These are phyloP conservation scores for Brenthis hecate DNA, from an alignment of 2,888 invertebrate genomes.

Conservation along the genomic window DNA sequence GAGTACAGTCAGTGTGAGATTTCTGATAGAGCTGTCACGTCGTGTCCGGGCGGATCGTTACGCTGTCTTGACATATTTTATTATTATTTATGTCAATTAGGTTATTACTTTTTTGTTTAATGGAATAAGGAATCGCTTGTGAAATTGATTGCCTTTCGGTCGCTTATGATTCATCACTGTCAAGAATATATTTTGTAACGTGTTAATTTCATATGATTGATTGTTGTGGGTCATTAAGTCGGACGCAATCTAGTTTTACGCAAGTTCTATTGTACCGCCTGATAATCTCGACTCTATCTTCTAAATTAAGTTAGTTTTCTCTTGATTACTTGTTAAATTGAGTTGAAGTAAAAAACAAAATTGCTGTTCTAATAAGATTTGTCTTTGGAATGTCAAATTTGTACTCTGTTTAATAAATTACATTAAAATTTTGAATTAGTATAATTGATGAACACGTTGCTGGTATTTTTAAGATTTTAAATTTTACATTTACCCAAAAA, in stretches of 20 bases:
- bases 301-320: constrained; percentile 44
- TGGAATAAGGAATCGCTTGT: constrained; percentile 81
- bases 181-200: constrained; percentile 76
- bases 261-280: constrained; percentile 62
- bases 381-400: too few species aligned
- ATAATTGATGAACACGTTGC: too few species aligned
- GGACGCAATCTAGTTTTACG: constrained; percentile 75
- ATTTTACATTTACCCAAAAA: too few species aligned
- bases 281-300: constrained; percentile 47
- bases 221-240: constrained; percentile 71
- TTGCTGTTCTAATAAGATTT: background rate
- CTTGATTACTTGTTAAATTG: constrained; percentile 66
- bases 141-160: constrained; percentile 81
- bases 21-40: constrained; percentile 80
- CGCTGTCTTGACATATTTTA: constrained; percentile 81
- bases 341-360: constrained; percentile 6
- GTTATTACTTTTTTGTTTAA: constrained; percentile 82
- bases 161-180: constrained; percentile 81
- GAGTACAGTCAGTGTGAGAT: constrained; percentile 71
- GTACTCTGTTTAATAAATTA: too few species aligned
- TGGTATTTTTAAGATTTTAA: too few species aligned
- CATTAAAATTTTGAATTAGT: too few species aligned
- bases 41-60: constrained; percentile 77
- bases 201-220: constrained; percentile 81
- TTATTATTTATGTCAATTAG: constrained; percentile 83